A percentile compares a stretch with the other conserved stretches of the same genome.
Conservation (phyloP, 2,113 vertebrate species). For the Proterorhinus semilunaris region DNA sequence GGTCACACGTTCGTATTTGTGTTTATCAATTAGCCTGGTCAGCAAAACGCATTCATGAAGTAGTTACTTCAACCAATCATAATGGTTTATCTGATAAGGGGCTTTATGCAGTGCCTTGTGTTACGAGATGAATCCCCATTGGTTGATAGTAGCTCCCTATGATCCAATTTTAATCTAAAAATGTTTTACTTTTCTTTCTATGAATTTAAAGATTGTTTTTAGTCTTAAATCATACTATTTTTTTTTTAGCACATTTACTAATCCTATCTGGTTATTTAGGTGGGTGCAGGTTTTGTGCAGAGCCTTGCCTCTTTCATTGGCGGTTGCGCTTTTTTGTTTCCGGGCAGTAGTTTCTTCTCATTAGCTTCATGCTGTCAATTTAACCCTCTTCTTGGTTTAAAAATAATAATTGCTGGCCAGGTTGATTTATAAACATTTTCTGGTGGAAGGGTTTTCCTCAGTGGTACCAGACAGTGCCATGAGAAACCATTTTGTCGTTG, state of each 20-base stretch:
- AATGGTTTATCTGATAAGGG: not conserved
- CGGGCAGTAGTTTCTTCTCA: not conserved
- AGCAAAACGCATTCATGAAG: not conserved
- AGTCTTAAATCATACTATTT: not conserved
- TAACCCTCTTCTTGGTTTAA: no score
- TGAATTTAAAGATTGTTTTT: not conserved
- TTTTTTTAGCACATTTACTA: not conserved
- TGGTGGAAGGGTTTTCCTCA: not conserved
- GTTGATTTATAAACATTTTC: not conserved
- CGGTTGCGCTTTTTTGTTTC: no score
- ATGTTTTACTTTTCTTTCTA: not conserved
- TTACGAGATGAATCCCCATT: not conserved
- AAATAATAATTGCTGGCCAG: not conserved
- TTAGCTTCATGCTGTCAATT: not conserved
- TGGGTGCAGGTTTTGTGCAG: not conserved
- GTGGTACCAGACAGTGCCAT: conserved; percentile 9
- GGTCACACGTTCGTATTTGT: not conserved
- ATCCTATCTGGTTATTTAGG: no score
- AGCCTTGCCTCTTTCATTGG: not conserved
- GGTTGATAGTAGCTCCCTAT: not conserved
- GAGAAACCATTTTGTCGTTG: conserved; percentile 6
- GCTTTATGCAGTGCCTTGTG: not conserved
- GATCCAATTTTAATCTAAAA: not conserved
- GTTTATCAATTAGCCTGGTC: conserved; percentile 12
- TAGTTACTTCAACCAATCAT: not conserved